These are phyloP conservation scores for Dicerorhinus sumatrensis DNA, from an alignment of 2,113 vertebrate genomes.

Conservation along the genomic window DNA sequence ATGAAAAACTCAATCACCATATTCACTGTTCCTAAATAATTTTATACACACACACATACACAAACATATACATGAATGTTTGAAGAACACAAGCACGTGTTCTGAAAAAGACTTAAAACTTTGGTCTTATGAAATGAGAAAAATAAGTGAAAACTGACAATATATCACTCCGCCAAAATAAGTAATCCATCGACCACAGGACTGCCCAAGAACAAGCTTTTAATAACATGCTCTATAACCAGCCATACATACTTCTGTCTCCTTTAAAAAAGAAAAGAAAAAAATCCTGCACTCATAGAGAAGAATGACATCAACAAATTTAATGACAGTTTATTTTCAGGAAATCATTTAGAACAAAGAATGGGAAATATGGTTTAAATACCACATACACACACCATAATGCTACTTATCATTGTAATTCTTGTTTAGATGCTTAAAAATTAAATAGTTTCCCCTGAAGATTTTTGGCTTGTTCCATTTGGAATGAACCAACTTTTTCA, in stretches of 20 bases:
- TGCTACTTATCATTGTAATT: fast-evolving
- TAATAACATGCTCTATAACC: not conserved
- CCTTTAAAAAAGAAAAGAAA: not conserved
- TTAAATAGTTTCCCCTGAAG: not conserved
- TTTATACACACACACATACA: not conserved
- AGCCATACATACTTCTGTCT: not conserved
- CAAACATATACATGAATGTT: not conserved
- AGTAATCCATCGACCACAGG: not conserved
- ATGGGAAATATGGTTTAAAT: not conserved
- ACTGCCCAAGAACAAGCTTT: not conserved
- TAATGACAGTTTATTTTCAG: constrained; percentile 62
- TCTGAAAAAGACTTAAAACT: not conserved
- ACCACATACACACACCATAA: not conserved
- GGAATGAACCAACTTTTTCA: constrained; percentile 47
- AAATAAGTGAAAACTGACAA: not conserved
- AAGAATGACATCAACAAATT: constrained; percentile 27
- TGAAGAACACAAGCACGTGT: not conserved
- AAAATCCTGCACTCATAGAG: not conserved
- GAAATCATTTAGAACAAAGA: constrained; percentile 37
- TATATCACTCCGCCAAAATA: not conserved
- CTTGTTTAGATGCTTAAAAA: constrained; percentile 36
- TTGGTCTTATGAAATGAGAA: not conserved
- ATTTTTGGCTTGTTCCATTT: constrained; percentile 46
- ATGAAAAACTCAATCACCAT: not conserved
- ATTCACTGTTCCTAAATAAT: not conserved